phyloP scores from a whole-genome alignment of 92 coral and sea anemone species.

The Paramuricea clavata region DNA sequence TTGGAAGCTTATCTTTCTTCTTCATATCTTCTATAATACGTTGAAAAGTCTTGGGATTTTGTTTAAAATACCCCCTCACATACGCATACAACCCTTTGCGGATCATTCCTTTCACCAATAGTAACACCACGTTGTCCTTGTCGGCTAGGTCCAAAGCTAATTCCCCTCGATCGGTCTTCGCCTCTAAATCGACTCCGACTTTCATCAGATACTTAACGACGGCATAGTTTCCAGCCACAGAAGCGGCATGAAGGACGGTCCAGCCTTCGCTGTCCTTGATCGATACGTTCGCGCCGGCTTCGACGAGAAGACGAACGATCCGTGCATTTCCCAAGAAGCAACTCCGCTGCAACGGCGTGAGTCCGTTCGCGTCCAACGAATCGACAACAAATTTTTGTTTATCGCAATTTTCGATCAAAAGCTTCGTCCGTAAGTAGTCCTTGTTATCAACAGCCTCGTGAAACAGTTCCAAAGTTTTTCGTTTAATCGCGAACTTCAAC shows the following conservation, averaged over 20 bases:
- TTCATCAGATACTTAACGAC: slow-evolving; percentile 84
- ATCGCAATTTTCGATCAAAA: slow-evolving; percentile 79
- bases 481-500: slow-evolving; percentile 95
- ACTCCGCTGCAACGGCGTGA: slow-evolving; percentile 92
- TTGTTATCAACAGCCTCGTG: slow-evolving; percentile 92
- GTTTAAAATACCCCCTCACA: slow-evolving; percentile 72
- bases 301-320: slow-evolving; percentile 85
- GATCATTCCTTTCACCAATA: slow-evolving; percentile 88
- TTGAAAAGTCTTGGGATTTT: slow-evolving; percentile 77
- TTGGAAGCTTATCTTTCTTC: slow-evolving; percentile 38
- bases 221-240: slow-evolving; percentile 90
- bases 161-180: slow-evolving; percentile 85
- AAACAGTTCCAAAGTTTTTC: slow-evolving; percentile 83
- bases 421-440: slow-evolving; percentile 75
- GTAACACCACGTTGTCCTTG: slow-evolving; percentile 76
- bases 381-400: slow-evolving; percentile 85
- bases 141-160: slow-evolving; percentile 88
- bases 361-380: slow-evolving; percentile 92
- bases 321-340: slow-evolving; percentile 88
- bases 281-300: slow-evolving; percentile 84
- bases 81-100: slow-evolving; percentile 67
- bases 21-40: slow-evolving; percentile 73
- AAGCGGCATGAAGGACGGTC: slow-evolving; percentile 95
- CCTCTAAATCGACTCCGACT: slow-evolving; percentile 83
- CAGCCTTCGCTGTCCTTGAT: slow-evolving; percentile 98